Evolutionary conservation across 2,113 vertebrate genomes (phyloP).

Genomic region (Percopsis transmontana): DNA sequence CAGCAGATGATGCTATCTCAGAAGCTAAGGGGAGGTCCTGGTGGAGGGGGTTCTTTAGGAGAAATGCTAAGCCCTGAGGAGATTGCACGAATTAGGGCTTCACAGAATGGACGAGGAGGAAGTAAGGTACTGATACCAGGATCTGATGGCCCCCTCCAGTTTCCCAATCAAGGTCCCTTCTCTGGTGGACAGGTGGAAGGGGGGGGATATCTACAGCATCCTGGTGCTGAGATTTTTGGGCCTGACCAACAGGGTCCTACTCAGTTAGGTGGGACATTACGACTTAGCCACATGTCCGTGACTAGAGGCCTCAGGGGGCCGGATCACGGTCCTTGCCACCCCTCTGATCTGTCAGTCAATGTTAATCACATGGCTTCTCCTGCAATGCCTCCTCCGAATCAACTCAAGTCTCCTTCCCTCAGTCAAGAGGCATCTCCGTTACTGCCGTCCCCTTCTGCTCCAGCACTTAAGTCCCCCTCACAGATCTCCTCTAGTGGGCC

Average conservation of each 20-base stretch:
- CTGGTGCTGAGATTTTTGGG: slow-evolving; percentile 85
- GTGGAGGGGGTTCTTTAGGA: slow-evolving; percentile 75
- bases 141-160: slow-evolving; percentile 76
- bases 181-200: slow-evolving; percentile 79
- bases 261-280: slow-evolving; percentile 80
- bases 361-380: slow-evolving; percentile 88
- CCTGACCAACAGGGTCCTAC: slow-evolving; percentile 80
- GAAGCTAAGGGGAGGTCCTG: slow-evolving; percentile 84
- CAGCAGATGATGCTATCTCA: slow-evolving; percentile 89
- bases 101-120: slow-evolving; percentile 80
- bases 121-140: slow-evolving; percentile 85
- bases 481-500: slow-evolving; percentile 84
- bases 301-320: slow-evolving; percentile 76
- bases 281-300: slow-evolving; percentile 91
- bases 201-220: slow-evolving; percentile 82
- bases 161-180: slow-evolving; percentile 85
- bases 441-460: slow-evolving; percentile 88
- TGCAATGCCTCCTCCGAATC: slow-evolving; percentile 80
- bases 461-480: slow-evolving; percentile 90
- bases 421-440: slow-evolving; percentile 89
- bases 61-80: slow-evolving; percentile 84
- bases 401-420: slow-evolving; percentile 91
- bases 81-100: slow-evolving; percentile 81
- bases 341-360: slow-evolving; percentile 88
- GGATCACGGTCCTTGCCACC: slow-evolving; percentile 78